A percentile compares a stretch with the other conserved stretches of the same genome.
Conservation (phyloP, 2,797 vertebrate species). For the Brachymystax lenok region DNA sequence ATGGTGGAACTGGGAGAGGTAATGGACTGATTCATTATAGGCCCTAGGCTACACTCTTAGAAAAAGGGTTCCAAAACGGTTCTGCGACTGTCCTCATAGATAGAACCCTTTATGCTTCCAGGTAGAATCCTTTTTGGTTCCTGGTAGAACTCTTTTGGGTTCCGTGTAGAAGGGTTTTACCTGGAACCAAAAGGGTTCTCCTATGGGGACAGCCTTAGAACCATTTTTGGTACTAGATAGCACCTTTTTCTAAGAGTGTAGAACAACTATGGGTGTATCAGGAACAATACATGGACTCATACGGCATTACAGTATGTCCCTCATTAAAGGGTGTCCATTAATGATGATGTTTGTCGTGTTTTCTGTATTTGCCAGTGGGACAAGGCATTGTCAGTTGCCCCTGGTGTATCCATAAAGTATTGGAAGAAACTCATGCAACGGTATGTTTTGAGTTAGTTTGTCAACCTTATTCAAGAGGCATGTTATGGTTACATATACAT, state of each 20-base stretch:
- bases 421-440: slow-evolving; percentile 95
- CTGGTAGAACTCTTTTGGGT: too few species aligned
- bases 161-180: too few species aligned
- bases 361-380: slow-evolving; percentile 83
- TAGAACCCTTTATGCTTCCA: too few species aligned
- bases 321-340: not conserved
- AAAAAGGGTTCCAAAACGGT: too few species aligned
- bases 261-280: too few species aligned
- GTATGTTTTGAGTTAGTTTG: not conserved
- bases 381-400: slow-evolving; percentile 92
- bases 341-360: not conserved
- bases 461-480: not conserved
- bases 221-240: too few species aligned
- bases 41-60: not conserved
- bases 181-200: too few species aligned
- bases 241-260: too few species aligned
- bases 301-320: not conserved
- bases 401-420: slow-evolving; percentile 95
- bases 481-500: not conserved
- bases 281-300: too few species aligned
- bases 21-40: slow-evolving; percentile 27
- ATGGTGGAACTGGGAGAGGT: slow-evolving; percentile 99
- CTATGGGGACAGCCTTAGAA: too few species aligned
- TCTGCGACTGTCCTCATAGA: too few species aligned
- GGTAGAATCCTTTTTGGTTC: too few species aligned